Percentiles rank a stretch among this genome's conserved stretches.
These are phyloP conservation scores for Ara ararauna DNA, from an alignment of 2,797 vertebrate species.

Conservation along the genomic window DNA sequence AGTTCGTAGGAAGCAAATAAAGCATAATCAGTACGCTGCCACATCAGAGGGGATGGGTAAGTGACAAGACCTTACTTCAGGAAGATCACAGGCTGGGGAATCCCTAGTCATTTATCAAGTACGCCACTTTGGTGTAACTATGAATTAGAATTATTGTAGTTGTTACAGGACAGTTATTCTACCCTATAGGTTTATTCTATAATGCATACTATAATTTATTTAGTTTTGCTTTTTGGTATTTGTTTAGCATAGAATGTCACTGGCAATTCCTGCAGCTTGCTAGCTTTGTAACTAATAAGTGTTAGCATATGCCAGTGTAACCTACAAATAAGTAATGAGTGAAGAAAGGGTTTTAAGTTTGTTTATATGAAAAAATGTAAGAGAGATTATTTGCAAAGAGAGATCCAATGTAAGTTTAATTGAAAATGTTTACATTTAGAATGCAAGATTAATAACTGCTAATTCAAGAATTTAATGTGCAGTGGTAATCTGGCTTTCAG, in stretches of 20 bases:
- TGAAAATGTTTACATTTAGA: conserved; percentile 33
- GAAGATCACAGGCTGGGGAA: background rate
- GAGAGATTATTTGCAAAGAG: conserved; percentile 1
- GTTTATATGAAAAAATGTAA: conserved; percentile 50
- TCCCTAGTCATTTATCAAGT: background rate
- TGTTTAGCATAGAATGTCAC: background rate
- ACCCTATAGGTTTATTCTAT: background rate
- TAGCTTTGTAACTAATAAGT: background rate
- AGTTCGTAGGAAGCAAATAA: background rate
- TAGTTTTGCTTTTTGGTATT: background rate
- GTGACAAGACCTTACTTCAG: background rate
- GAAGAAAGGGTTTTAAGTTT: background rate
- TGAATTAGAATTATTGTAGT: background rate
- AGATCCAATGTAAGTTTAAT: background rate
- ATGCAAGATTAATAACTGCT: background rate
- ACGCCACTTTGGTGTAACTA: background rate
- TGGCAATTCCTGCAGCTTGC: background rate
- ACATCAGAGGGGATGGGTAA: background rate
- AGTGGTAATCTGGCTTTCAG: background rate
- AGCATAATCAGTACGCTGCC: background rate
- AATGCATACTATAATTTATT: background rate
- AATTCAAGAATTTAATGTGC: background rate
- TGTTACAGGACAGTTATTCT: background rate
- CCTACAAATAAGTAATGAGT: background rate
- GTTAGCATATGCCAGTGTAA: background rate